phyloP scores from a whole-genome alignment of 2,888 invertebrate species.

The Melanostoma mellinum region DNA sequence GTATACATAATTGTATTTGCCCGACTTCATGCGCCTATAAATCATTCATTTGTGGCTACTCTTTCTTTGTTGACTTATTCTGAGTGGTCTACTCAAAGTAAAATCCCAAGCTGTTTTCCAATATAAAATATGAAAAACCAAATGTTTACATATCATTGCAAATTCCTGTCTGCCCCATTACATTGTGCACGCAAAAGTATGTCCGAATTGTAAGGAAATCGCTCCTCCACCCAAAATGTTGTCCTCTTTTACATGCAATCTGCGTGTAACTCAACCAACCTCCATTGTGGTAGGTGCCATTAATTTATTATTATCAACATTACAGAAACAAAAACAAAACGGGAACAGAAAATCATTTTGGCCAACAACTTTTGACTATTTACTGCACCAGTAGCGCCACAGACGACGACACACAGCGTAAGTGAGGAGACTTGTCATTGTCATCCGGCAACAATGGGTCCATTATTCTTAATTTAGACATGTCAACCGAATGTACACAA shows the following conservation, averaged over 20 bases:
- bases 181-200: not conserved
- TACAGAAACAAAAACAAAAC: conserved; percentile 11
- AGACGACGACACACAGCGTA: conserved; percentile 20
- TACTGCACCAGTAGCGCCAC: conserved; percentile 41
- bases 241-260: conserved; percentile 40
- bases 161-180: conserved; percentile 24
- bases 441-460: conserved; percentile 69
- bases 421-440: conserved; percentile 67
- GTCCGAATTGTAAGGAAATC: conserved; percentile 14
- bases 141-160: conserved; percentile 36
- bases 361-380: conserved; percentile 51
- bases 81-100: too few relatives aligned
- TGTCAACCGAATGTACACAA: conserved; percentile 66
- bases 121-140: not conserved
- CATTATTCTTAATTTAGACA: conserved; percentile 70
- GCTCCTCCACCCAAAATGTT: conserved; percentile 3
- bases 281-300: conserved; percentile 57
- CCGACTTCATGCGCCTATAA: too few relatives aligned
- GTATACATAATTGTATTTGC: too few relatives aligned
- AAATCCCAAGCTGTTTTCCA: too few relatives aligned
- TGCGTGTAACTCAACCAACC: conserved; percentile 23
- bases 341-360: conserved; percentile 1
- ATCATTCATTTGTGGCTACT: too few relatives aligned
- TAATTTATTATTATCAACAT: conserved; percentile 66
- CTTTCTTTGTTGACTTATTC: too few relatives aligned